Conservation (phyloP, 2,888 invertebrate species). For the Arctia plantaginis region DNA sequence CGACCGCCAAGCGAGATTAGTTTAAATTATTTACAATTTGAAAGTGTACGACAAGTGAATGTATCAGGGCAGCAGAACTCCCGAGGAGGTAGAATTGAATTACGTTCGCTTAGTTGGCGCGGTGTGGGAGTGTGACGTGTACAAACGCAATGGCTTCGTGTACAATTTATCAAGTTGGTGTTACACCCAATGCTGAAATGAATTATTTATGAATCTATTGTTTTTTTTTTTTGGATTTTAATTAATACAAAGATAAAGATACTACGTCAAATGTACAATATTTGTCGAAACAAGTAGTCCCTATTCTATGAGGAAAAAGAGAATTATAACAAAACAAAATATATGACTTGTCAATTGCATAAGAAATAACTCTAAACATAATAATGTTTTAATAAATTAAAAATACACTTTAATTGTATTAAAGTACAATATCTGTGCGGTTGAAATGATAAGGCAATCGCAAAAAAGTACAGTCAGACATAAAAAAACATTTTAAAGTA, state of each 20-base stretch:
- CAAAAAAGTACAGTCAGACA: too few species aligned
- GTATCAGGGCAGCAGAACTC: constrained; percentile 65
- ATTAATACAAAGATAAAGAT: not conserved
- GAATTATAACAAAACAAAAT: not conserved
- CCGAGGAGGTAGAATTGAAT: constrained; percentile 46
- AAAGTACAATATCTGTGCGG: too few species aligned
- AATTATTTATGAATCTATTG: constrained; percentile 27
- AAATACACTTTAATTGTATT: too few species aligned
- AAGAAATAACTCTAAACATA: not conserved
- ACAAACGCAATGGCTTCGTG: constrained; percentile 32
- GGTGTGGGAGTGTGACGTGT: constrained; percentile 28
- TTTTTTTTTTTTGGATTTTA: not conserved
- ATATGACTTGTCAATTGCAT: not conserved
- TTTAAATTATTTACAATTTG: constrained; percentile 57
- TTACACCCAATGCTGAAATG: constrained; percentile 25
- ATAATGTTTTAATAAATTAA: too few species aligned
- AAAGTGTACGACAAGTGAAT: constrained; percentile 69
- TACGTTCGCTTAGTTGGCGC: constrained; percentile 26
- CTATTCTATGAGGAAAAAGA: not conserved
- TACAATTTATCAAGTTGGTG: constrained; percentile 33
- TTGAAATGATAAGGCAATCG: too few species aligned
- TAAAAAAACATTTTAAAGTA: too few species aligned
- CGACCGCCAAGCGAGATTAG: not conserved
- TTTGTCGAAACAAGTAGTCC: not conserved
- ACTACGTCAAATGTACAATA: not conserved